Base-by-base conservation (phyloP, 2,888 invertebrate genomes). In the Phyllotreta cruciferae region DNA sequence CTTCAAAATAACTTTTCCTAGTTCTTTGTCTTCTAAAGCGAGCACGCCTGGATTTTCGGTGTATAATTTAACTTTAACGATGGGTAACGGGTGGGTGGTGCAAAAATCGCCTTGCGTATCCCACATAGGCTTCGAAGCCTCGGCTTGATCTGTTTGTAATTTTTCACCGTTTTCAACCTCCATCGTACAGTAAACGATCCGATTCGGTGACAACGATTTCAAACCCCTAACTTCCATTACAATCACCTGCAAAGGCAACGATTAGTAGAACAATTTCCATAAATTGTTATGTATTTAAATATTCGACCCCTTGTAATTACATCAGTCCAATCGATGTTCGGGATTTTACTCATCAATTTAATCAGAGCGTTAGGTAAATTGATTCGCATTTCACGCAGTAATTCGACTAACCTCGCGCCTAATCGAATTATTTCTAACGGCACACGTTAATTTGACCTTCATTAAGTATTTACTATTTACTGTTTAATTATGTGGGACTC, bases 131-230 rank as follows among this genome's bases (percentile, higher is more conserved):
- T 98, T 98, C 1, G 97, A 96, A 24, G 98, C 98, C 83, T 99
- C 98, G 0, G 98, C 98, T 83, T 98, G 98, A 83, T 98, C 99
- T 1, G 99, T 99, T 84, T 99, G 98, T 66, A 99, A 85, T 81
- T 99, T 99, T 79, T 98, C 97, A 47, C 98, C 97, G 66, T 96
- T 98, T 82, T 99, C 99, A 39, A 99, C 97, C 83, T 99, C 99
- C 99, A 99, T 99, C 14, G 98, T 99, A 82, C 99, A 99, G 84
- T 99, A 99, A 55, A 99, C 98, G 80, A 99, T 98, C 78, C 98
- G 90, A 85, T 97, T 98, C 38, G 96, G 93, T 68, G 97, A 92
- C 78, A 99, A 85, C 58, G 96, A 96, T 83, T 98, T 98, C 71
- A 99, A 86, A 73, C 97, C 97, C 82, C 98, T 96, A 58, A 99